Evolutionary conservation across 2,797 vertebrate genomes (phyloP).

Genomic region (Propithecus perrieri): DNA sequence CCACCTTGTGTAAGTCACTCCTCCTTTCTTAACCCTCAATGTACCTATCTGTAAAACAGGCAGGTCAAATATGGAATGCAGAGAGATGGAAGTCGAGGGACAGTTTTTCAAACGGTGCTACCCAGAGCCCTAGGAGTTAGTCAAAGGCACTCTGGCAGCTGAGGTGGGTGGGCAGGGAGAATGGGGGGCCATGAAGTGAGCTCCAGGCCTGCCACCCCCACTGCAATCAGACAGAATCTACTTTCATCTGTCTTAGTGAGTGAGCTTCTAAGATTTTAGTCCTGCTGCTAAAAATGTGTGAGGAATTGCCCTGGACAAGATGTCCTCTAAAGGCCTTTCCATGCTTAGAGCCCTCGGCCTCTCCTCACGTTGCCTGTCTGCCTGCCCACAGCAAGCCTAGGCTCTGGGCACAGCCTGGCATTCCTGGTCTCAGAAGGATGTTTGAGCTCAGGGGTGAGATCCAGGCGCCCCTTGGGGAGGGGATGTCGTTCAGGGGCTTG

Average conservation of each 20-base stretch:
- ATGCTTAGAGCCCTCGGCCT: neutral
- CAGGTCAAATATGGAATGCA: accelerated
- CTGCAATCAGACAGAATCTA: neutral
- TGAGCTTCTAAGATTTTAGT: neutral
- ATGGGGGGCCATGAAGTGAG: neutral
- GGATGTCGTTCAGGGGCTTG: neutral
- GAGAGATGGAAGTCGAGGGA: neutral
- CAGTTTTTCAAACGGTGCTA: neutral
- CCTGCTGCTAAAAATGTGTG: neutral
- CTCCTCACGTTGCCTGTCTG: neutral
- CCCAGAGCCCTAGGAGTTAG: neutral
- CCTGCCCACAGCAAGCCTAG: neutral
- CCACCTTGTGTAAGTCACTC: neutral
- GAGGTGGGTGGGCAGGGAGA: neutral
- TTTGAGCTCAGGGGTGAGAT: neutral
- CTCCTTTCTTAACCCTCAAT: neutral
- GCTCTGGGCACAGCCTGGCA: neutral
- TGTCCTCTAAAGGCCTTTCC: neutral
- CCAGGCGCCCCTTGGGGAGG: neutral
- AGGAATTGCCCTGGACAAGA: neutral
- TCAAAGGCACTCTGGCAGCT: neutral
- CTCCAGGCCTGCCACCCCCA: neutral
- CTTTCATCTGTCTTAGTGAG: neutral
- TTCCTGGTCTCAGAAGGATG: neutral
- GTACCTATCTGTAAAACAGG: neutral